A percentile compares a stretch with the other conserved stretches of the same genome.
Conservation (phyloP, 2,888 invertebrate species). For the Andrena fulva region DNA sequence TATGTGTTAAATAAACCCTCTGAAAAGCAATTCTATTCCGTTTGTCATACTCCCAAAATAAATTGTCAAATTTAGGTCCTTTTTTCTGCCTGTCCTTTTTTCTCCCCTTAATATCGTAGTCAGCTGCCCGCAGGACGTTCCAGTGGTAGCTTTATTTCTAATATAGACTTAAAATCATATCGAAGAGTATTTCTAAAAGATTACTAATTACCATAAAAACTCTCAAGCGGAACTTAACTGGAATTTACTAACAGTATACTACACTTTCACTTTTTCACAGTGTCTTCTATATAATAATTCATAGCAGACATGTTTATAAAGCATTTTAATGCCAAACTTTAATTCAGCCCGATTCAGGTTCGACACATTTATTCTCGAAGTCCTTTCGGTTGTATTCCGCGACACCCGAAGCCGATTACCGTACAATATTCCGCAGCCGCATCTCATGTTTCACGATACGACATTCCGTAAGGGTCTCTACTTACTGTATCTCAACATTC, state of each 20-base stretch:
- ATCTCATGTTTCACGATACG: slow-evolving; percentile 57
- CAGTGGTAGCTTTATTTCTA: too few relatives aligned
- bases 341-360: not conserved
- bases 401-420: not conserved
- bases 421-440: slow-evolving; percentile 8
- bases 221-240: not conserved
- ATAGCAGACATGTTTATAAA: not conserved
- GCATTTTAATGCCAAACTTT: not conserved
- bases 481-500: slow-evolving; percentile 52
- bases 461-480: slow-evolving; percentile 31
- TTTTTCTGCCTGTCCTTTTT: too few relatives aligned
- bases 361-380: not conserved
- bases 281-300: not conserved
- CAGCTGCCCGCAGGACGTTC: too few relatives aligned
- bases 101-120: too few relatives aligned
- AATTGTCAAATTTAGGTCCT: too few relatives aligned
- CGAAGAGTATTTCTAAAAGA: too few relatives aligned
- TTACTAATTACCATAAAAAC: too few relatives aligned
- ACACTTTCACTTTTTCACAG: not conserved
- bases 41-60: too few relatives aligned
- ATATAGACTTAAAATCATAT: too few relatives aligned
- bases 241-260: not conserved
- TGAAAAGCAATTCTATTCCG: too few relatives aligned
- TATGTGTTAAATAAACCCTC: too few relatives aligned
- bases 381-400: not conserved